Base-by-base conservation (phyloP, 2,113 vertebrate species). In the Podilymbus podiceps region DNA sequence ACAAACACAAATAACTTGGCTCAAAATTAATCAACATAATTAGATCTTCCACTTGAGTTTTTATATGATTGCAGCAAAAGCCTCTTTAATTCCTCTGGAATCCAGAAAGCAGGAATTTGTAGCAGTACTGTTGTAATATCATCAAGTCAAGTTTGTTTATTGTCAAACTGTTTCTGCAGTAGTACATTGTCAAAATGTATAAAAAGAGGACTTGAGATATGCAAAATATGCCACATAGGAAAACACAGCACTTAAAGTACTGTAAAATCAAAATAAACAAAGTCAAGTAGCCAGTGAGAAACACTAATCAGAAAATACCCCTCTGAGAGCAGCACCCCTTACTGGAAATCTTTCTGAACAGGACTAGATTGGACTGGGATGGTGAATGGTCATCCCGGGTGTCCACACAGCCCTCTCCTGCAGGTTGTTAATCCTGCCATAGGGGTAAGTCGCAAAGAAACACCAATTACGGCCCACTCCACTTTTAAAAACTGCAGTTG, bases 91-190 rank as follows among this genome's bases (percentile, higher is more conserved):
- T 78, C 49, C 69, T 94, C 68, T 89, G 66, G 62, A 94, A 87
- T 64, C 6, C 74, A 88, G 74, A 91, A 93, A 93, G 35, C 22
- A 75, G 30, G 73, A 81, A 68, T 85, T 49, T 82, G 46, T 44
- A 91, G 69, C 66, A 82, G 64, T 28, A 75, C 16, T 59, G 56
- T 40, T 88, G 50, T 46, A 96, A 78, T 85, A 96, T 40, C 56
- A 88, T 79, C 56, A 95, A 95, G 89, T 95, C 93, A 95, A 75
- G 58, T 93, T 96, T 79, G 82, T 89, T 96, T 96, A 87, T 80
- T 78, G 24, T 95, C 85, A 95, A 64, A 94, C 49, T 88, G 59
- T 40, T 95, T 46, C 77, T 93, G 77, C 74, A 91, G 66, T 88
- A 87, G 35, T 64, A 91, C 87, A 87, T 58, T 96, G 95, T 96